Evolutionary conservation across 2,797 vertebrate genomes (phyloP).

Genomic region (Phyllotis vaccarum): DNA sequence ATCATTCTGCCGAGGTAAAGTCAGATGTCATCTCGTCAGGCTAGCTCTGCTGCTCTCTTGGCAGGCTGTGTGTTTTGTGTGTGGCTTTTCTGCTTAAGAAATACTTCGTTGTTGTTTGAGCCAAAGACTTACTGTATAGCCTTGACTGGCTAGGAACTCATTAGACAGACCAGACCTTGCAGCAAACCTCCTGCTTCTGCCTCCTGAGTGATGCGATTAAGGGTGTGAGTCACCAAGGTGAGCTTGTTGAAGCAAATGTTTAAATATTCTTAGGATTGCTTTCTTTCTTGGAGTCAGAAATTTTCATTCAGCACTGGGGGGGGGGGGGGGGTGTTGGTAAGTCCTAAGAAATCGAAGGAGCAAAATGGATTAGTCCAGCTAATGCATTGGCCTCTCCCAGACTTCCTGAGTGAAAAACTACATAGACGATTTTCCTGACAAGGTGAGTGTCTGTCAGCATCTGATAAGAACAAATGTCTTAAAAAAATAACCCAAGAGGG

Average conservation of each 20-base stretch:
- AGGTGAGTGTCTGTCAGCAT: slow-evolving; percentile 44
- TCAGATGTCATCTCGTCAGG: background rate
- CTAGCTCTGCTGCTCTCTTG: slow-evolving; percentile 47
- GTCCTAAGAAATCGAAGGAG: slow-evolving; percentile 43
- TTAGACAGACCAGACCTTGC: background rate
- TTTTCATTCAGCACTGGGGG: slow-evolving; percentile 7
- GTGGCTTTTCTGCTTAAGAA: slow-evolving; percentile 39
- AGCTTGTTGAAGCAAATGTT: slow-evolving; percentile 54
- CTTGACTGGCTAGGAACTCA: background rate
- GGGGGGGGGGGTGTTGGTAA: slow-evolving; percentile 1
- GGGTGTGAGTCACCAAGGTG: background rate
- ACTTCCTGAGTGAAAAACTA: slow-evolving; percentile 41
- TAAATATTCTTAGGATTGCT: slow-evolving; percentile 44
- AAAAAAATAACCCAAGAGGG: background rate
- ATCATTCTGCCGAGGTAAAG: background rate
- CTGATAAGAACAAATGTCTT: slow-evolving; percentile 4
- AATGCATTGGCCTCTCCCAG: background rate
- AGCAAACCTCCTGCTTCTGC: background rate
- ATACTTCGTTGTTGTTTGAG: slow-evolving; percentile 31
- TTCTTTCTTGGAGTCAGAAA: slow-evolving; percentile 32
- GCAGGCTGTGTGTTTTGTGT: background rate
- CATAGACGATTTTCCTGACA: slow-evolving; percentile 30
- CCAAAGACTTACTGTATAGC: background rate
- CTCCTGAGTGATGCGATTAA: background rate
- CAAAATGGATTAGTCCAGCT: background rate